Evolutionary conservation across 1,140 invertebrate species (phyloP).

Genomic region (Drosophila willistoni): DNA sequence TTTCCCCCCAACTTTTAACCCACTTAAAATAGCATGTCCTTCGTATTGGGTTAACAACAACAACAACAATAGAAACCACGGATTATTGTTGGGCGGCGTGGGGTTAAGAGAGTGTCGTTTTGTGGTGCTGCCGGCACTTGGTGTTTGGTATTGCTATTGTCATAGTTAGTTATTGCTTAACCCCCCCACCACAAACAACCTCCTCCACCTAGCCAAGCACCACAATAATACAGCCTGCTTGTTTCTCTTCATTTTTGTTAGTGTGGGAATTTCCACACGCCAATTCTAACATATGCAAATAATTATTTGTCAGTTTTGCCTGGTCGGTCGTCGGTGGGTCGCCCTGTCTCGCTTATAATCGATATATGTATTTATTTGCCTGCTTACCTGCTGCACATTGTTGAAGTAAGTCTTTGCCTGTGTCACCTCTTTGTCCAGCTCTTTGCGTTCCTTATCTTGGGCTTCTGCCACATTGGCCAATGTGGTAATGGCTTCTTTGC

Average conservation of each 20-base stretch:
- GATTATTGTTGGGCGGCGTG: not conserved
- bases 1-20: constrained; percentile 77
- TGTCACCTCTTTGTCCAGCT: constrained; percentile 85
- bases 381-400: constrained; percentile 86
- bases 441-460: constrained; percentile 84
- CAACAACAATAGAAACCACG: constrained; percentile 35
- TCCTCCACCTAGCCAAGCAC: not conserved
- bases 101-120: not conserved
- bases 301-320: constrained; percentile 12
- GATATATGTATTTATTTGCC: constrained; percentile 46
- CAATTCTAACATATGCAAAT: constrained; percentile 53
- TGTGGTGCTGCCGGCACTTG: constrained; percentile 30
- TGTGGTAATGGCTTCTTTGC: constrained; percentile 88
- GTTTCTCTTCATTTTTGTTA: constrained; percentile 16
- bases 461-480: constrained; percentile 90
- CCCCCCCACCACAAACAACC: not conserved
- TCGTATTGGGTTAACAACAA: constrained; percentile 70
- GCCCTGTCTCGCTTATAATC: constrained; percentile 39
- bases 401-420: constrained; percentile 86
- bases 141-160: constrained; percentile 13
- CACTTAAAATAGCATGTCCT: constrained; percentile 81
- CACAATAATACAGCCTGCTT: not conserved
- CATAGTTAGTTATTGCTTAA: constrained; percentile 19
- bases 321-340: not conserved
- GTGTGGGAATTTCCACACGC: constrained; percentile 70